Evolutionary conservation across 2,888 invertebrate species (phyloP).

Genomic region (Volucella bombylans): DNA sequence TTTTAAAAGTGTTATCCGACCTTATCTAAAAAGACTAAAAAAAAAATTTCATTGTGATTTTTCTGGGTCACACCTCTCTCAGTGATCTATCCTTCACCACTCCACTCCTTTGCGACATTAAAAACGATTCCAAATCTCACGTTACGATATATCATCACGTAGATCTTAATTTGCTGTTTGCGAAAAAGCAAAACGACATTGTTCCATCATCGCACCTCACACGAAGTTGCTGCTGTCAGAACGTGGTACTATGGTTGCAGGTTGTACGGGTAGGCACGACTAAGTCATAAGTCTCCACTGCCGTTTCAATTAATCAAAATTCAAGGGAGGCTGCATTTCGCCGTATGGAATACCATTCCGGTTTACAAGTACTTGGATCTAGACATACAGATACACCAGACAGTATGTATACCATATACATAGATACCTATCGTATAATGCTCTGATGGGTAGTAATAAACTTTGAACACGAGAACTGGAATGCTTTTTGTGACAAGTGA

Average conservation of each 20-base stretch:
- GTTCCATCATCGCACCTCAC: conserved; percentile 17
- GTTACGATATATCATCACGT: conserved; percentile 41
- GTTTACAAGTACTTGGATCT: conserved; percentile 20
- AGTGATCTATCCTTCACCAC: conserved; percentile 12
- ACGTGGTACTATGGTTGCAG: conserved; percentile 11
- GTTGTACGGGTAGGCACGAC: not conserved
- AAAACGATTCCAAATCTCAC: conserved; percentile 23
- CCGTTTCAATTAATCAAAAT: conserved; percentile 57
- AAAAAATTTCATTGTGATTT: no score
- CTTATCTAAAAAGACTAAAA: no score
- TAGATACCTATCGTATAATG: no score
- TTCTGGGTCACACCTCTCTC: no score
- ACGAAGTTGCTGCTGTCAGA: conserved; percentile 14
- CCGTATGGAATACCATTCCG: not conserved
- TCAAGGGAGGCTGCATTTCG: conserved; percentile 56
- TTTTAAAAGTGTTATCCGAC: no score
- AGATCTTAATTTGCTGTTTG: conserved; percentile 29
- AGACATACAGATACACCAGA: conserved; percentile 4
- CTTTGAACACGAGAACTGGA: no score
- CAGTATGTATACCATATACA: no score
- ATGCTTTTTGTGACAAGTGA: no score
- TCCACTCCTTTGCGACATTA: conserved; percentile 2
- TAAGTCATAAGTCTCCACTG: conserved; percentile 9
- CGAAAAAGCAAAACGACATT: not conserved
- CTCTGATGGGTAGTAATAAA: no score